Evolutionary conservation across 2,113 vertebrate genomes (phyloP).

Genomic region (Pica pica): DNA sequence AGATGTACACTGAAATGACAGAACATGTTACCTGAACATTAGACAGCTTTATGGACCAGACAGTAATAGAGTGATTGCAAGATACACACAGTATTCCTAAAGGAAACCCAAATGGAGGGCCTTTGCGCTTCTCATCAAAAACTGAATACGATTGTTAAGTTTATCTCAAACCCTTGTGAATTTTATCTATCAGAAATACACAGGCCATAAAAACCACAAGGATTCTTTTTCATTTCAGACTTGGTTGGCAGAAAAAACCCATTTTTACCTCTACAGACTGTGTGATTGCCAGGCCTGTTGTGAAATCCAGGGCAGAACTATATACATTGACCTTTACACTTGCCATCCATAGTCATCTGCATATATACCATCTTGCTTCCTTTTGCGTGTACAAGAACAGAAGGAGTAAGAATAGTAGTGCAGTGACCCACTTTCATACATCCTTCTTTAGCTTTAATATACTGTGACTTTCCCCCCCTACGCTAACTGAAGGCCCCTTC

Average conservation of each 20-base stretch:
- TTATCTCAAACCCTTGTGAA: background rate
- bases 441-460: background rate
- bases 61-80: background rate
- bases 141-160: background rate
- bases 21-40: background rate
- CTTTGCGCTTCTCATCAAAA: background rate
- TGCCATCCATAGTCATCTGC: constrained; percentile 25
- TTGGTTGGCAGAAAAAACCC: background rate
- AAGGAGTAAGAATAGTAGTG: constrained; percentile 51
- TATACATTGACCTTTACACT: constrained; percentile 25
- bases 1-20: background rate
- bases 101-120: background rate
- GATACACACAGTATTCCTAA: background rate
- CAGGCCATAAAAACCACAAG: background rate
- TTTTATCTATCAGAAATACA: background rate
- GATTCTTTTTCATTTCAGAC: background rate
- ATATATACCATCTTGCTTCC: constrained; percentile 52
- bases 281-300: background rate
- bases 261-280: background rate
- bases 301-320: constrained; percentile 40
- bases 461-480: background rate
- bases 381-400: constrained; percentile 26
- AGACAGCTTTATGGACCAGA: background rate
- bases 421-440: constrained; percentile 44
- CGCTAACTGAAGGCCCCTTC: background rate